Conservation (phyloP, 2,888 invertebrate genomes). For the Ornithoptera alexandrae region DNA sequence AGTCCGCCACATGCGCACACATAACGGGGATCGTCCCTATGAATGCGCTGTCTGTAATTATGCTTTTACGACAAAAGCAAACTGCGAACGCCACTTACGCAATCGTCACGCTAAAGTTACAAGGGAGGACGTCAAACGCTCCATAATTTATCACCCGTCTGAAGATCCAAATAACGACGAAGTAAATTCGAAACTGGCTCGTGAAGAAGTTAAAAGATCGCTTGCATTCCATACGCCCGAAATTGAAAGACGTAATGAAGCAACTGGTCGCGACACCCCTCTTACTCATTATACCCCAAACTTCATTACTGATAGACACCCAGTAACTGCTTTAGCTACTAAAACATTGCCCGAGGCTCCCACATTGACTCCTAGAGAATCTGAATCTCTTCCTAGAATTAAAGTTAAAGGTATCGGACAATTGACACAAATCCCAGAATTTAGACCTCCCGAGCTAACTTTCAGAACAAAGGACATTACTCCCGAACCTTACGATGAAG, state of each 20-base stretch:
- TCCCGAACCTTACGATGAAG: constrained; percentile 68
- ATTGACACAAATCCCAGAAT: constrained; percentile 79
- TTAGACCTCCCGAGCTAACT: constrained; percentile 57
- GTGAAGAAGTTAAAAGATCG: constrained; percentile 79
- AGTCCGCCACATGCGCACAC: constrained; percentile 94
- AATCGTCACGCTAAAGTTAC: constrained; percentile 93
- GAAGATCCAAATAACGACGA: constrained; percentile 91
- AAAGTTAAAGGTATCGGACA: constrained; percentile 83
- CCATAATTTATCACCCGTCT: constrained; percentile 92
- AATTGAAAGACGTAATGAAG: constrained; percentile 65
- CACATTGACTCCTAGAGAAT: constrained; percentile 57
- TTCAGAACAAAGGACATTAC: constrained; percentile 60
- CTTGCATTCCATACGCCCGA: constrained; percentile 79
- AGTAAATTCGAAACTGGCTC: constrained; percentile 76
- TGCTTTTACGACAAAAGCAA: constrained; percentile 98
- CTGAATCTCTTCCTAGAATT: constrained; percentile 71
- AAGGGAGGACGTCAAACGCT: constrained; percentile 92
- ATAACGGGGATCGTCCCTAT: constrained; percentile 97
- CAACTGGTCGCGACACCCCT: constrained; percentile 65
- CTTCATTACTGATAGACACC: constrained; percentile 73
- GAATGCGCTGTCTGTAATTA: constrained; percentile 97
- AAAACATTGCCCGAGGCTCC: constrained; percentile 64
- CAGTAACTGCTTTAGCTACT: constrained; percentile 57
- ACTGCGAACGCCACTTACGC: constrained; percentile 96
- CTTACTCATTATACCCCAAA: constrained; percentile 67